phyloP scores from a whole-genome alignment of 2,888 invertebrate genomes.

The Drosophila diplacantha region DNA sequence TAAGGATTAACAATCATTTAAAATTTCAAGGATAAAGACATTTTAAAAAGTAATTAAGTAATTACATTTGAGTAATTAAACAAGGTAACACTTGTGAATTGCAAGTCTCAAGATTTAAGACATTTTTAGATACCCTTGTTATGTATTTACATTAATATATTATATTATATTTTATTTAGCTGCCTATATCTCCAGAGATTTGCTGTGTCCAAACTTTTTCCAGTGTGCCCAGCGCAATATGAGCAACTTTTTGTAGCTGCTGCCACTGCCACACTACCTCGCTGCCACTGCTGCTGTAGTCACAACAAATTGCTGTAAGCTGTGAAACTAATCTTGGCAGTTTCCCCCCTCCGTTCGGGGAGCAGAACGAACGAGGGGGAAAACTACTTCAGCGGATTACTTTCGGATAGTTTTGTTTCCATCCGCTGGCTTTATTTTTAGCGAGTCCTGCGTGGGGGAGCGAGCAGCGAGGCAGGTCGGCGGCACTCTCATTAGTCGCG shows the following conservation, averaged over 20 bases:
- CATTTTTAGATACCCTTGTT: not conserved
- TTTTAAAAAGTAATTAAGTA: not conserved
- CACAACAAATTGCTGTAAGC: slow-evolving; percentile 70
- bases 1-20: not conserved
- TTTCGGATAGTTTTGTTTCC: slow-evolving; percentile 55
- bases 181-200: not conserved
- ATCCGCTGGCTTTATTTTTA: slow-evolving; percentile 30
- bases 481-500: slow-evolving; percentile 33
- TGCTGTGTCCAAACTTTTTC: not conserved
- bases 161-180: not conserved
- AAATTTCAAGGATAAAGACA: not conserved
- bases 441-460: not conserved
- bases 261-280: slow-evolving; percentile 22
- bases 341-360: slow-evolving; percentile 16
- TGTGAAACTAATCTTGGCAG: slow-evolving; percentile 64
- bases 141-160: not conserved
- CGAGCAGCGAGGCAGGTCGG: not conserved
- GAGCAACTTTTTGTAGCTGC: slow-evolving; percentile 58
- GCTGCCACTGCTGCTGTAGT: slow-evolving; percentile 42
- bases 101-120: not conserved
- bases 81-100: not conserved
- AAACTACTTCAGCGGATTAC: slow-evolving; percentile 68
- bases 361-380: not conserved
- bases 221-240: slow-evolving; percentile 50
- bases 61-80: not conserved